A percentile compares a stretch with the other conserved stretches of the same genome.
Evolutionary conservation across 2,888 invertebrate genomes (phyloP).

Genomic region (Fragum whitleyi): DNA sequence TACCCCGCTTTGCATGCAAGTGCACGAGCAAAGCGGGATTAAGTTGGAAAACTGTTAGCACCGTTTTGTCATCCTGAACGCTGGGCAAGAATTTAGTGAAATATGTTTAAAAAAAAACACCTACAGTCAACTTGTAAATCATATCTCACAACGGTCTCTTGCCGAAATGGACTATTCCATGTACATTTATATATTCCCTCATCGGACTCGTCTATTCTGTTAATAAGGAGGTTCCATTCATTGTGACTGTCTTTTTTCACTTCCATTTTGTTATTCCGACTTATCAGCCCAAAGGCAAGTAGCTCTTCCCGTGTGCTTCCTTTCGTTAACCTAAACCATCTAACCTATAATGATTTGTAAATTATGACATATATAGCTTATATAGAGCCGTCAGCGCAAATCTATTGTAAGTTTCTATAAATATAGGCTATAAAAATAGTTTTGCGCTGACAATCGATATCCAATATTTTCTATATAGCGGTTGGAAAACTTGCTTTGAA

Average conservation of each 20-base stretch:
- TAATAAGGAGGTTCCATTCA: constrained; percentile 18
- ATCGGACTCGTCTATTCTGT: constrained; percentile 18
- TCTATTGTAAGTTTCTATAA: not conserved
- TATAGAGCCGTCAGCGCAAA: no score
- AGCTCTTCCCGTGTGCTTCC: not conserved
- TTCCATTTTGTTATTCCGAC: not conserved
- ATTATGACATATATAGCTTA: not conserved
- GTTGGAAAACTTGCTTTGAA: no score
- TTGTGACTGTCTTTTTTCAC: constrained; percentile 6
- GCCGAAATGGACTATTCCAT: constrained; percentile 4
- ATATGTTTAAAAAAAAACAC: not conserved
- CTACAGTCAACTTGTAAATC: constrained; percentile 7
- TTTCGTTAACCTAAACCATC: not conserved
- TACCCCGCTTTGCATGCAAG: no score
- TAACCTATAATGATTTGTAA: constrained; percentile 5
- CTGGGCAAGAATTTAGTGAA: no score
- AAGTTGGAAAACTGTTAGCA: no score
- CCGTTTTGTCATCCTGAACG: no score
- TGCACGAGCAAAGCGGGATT: no score
- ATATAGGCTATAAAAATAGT: not conserved
- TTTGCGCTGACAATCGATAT: not conserved
- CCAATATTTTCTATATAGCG: no score
- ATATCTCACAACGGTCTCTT: not conserved
- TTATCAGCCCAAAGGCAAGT: not conserved
- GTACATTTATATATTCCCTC: constrained; percentile 11